These are phyloP conservation scores for Anguilla megastoma DNA, from an alignment of 2,797 vertebrate species.

Conservation along the genomic window DNA sequence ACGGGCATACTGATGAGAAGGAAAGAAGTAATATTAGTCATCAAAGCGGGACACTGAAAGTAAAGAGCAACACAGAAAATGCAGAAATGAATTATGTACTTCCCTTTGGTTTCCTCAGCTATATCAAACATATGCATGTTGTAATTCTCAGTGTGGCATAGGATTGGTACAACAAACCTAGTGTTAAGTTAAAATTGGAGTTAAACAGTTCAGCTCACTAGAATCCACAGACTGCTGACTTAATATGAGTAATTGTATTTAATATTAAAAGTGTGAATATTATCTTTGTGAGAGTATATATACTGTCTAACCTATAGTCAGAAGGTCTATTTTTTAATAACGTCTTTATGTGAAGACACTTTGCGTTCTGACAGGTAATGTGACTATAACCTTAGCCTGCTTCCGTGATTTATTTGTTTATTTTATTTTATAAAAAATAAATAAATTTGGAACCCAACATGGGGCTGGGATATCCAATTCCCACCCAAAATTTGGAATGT, in stretches of 20 bases:
- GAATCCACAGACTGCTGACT: neutral
- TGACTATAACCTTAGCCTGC: neutral
- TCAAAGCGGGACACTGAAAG: conserved; percentile 65
- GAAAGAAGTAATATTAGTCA: conserved; percentile 86
- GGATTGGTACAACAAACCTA: neutral
- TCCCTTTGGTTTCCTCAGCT: neutral
- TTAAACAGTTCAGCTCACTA: neutral
- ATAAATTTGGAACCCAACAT: no score
- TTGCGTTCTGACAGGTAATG: neutral
- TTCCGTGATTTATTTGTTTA: neutral
- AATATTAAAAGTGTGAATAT: neutral
- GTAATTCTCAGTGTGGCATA: neutral
- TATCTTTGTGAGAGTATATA: neutral
- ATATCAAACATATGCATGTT: neutral
- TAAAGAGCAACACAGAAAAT: conserved; percentile 38
- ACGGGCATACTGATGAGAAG: conserved; percentile 86
- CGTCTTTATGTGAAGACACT: neutral
- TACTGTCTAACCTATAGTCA: no score
- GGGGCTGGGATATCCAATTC: no score
- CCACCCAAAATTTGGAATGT: no score
- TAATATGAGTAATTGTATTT: neutral
- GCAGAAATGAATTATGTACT: conserved; percentile 4
- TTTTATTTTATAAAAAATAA: neutral
- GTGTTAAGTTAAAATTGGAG: neutral
- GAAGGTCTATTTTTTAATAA: neutral